phyloP scores from a whole-genome alignment of 2,113 vertebrate genomes.

The Isichthys henryi region DNA sequence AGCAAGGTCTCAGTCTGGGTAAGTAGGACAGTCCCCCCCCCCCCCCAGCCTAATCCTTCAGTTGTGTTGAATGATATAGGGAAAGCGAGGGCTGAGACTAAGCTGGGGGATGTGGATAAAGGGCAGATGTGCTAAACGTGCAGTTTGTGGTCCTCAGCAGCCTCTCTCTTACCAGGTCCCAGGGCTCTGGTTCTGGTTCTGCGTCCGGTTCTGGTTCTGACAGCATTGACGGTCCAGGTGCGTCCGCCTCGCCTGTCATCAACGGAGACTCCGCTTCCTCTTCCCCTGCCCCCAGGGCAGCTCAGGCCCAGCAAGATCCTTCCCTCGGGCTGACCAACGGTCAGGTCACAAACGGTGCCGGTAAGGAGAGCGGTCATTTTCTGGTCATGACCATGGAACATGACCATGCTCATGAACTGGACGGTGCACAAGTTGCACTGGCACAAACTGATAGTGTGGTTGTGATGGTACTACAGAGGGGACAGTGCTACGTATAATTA shows the following conservation, averaged over 20 bases:
- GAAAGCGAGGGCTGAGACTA: neutral
- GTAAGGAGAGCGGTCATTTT: conserved; percentile 52
- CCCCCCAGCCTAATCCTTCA: neutral
- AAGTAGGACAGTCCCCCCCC: neutral
- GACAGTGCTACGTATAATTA: neutral
- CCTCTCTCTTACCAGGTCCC: neutral
- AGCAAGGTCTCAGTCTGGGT: neutral
- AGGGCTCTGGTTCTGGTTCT: conserved; percentile 33
- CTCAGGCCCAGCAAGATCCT: conserved; percentile 61
- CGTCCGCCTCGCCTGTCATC: conserved; percentile 54
- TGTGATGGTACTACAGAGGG: neutral
- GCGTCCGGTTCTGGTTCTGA: conserved; percentile 52
- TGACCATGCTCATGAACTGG: neutral
- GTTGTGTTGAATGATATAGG: neutral
- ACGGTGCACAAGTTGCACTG: neutral
- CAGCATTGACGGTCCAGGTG: conserved; percentile 60
- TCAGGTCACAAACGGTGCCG: conserved; percentile 58
- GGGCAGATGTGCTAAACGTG: neutral
- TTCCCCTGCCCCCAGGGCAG: conserved; percentile 61
- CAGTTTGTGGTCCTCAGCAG: neutral
- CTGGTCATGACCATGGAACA: neutral
- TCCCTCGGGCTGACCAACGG: conserved; percentile 62
- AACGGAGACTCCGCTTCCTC: conserved; percentile 56
- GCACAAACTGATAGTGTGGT: neutral
- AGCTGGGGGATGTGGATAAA: neutral